These are phyloP conservation scores for Perccottus glenii DNA, from an alignment of 2,113 vertebrate genomes.

Conservation along the genomic window DNA sequence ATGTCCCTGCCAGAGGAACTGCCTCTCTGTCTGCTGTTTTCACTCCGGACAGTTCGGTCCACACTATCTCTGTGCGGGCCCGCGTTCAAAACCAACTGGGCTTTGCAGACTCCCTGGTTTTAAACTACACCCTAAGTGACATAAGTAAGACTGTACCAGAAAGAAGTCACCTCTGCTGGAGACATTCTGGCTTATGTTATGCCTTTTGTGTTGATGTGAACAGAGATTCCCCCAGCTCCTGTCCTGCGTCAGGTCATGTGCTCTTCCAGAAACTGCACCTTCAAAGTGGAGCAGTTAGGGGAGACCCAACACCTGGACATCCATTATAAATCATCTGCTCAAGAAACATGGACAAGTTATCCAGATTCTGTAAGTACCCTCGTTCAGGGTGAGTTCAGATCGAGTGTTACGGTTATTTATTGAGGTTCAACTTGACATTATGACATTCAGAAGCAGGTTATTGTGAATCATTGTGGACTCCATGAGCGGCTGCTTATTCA, in stretches of 20 bases:
- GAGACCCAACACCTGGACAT: slow-evolving; percentile 53
- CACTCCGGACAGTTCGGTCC: slow-evolving; percentile 25
- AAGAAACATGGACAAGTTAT: slow-evolving; percentile 46
- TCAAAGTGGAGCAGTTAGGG: slow-evolving; percentile 27
- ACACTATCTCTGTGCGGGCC: slow-evolving; percentile 59
- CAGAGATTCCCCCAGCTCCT: slow-evolving; percentile 59
- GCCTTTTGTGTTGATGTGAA: slow-evolving; percentile 8
- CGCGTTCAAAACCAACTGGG: slow-evolving; percentile 60
- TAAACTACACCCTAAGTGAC: slow-evolving; percentile 63
- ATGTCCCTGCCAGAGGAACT: slow-evolving; percentile 4
- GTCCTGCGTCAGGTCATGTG: slow-evolving; percentile 33
- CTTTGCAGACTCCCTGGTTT: slow-evolving; percentile 10
- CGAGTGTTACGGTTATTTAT: background rate
- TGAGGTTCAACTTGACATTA: slow-evolving; percentile 1
- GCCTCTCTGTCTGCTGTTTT: slow-evolving; percentile 21
- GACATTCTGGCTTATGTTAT: background rate
- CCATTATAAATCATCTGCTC: slow-evolving; percentile 34
- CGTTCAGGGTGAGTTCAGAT: background rate
- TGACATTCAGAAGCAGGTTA: background rate
- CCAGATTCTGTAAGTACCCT: slow-evolving; percentile 46
- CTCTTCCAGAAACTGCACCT: slow-evolving; percentile 51
- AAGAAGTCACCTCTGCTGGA: background rate
- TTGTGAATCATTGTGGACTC: slow-evolving; percentile 4
- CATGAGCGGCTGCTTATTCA: slow-evolving; percentile 50
- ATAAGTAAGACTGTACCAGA: slow-evolving; percentile 63